A percentile compares a stretch with the other conserved stretches of the same genome.
Conservation (phyloP, 2,113 vertebrate genomes). For the Psilopogon haemacephalus region DNA sequence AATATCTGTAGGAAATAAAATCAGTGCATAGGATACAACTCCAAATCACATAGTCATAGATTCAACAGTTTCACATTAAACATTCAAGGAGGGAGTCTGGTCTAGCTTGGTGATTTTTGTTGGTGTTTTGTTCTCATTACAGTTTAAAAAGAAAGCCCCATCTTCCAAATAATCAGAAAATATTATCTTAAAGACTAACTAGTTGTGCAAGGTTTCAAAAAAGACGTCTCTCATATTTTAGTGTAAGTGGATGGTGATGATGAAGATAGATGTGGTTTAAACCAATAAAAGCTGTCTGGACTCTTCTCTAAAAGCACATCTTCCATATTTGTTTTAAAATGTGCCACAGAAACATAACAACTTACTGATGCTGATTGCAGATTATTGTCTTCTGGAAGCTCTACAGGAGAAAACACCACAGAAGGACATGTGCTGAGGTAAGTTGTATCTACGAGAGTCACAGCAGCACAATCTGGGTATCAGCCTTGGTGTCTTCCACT, state of each 20-base stretch:
- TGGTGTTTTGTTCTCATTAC: background rate
- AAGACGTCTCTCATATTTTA: background rate
- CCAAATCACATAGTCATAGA: background rate
- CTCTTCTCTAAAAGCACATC: background rate
- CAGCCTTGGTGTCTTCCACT: background rate
- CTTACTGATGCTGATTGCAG: background rate
- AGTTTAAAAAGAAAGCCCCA: background rate
- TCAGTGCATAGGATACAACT: background rate
- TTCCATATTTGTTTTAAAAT: background rate
- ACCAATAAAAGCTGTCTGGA: background rate
- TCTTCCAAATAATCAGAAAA: background rate
- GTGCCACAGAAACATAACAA: background rate
- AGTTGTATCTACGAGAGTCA: background rate
- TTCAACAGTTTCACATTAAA: background rate
- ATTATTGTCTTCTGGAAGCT: conserved; percentile 32
- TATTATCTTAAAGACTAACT: background rate
- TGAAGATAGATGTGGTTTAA: background rate
- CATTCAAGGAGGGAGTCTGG: background rate
- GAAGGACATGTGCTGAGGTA: background rate
- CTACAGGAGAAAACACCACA: background rate
- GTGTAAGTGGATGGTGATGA: background rate
- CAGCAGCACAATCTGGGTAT: background rate
- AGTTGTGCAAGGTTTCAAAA: background rate
- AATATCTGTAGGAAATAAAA: background rate
- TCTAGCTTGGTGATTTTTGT: background rate